phyloP scores from a whole-genome alignment of 2,797 vertebrate genomes.

The Tenualosa ilisha region DNA sequence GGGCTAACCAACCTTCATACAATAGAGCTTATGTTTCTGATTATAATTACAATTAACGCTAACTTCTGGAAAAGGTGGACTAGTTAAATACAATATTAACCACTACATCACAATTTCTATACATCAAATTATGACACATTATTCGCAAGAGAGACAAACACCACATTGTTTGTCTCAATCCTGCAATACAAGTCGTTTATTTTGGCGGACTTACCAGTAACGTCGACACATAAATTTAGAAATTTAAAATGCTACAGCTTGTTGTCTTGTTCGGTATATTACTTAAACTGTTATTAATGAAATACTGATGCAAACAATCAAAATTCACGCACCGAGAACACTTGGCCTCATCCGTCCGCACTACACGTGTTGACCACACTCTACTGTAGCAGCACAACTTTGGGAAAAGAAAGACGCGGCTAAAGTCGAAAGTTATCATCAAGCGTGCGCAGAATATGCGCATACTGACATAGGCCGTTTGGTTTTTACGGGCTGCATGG shows the following conservation, averaged over 20 bases:
- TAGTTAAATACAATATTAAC: neutral
- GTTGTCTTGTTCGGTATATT: neutral
- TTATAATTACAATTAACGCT: neutral
- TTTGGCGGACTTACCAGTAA: conserved; percentile 18
- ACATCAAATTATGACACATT: neutral
- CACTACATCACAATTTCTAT: neutral
- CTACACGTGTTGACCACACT: conserved; percentile 13
- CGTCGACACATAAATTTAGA: neutral
- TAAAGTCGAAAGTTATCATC: neutral
- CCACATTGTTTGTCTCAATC: neutral
- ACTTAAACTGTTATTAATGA: neutral
- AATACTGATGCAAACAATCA: neutral
- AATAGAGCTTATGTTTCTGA: neutral
- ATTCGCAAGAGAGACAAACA: neutral
- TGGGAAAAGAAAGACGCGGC: neutral
- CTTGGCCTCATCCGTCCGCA: neutral
- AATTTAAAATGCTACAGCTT: neutral
- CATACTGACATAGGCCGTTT: neutral
- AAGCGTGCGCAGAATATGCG: neutral
- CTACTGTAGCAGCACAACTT: neutral
- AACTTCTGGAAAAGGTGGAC: neutral
- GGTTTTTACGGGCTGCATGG: too few species aligned
- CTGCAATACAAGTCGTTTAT: neutral
- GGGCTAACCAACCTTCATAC: neutral
- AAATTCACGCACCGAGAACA: neutral